phyloP scores from a whole-genome alignment of 2,888 invertebrate genomes.

The Syrphus vitripennis region DNA sequence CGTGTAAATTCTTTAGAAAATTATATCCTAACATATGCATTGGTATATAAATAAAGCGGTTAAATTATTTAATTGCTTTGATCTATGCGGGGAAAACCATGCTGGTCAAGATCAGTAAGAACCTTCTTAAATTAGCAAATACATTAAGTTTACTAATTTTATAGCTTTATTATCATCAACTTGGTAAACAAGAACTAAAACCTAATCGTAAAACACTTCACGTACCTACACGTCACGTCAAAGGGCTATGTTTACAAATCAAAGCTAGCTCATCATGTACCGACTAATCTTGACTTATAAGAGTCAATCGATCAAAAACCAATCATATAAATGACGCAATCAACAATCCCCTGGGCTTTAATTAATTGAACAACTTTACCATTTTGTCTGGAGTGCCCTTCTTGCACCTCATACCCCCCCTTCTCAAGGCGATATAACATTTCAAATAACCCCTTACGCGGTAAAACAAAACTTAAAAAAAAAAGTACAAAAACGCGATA shows the following conservation, averaged over 20 bases:
- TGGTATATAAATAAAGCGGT: neutral
- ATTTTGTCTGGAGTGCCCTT: conserved; percentile 8
- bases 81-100: neutral
- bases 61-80: neutral
- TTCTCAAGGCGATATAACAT: neutral
- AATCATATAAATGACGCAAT: conserved; percentile 56
- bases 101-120: neutral
- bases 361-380: conserved; percentile 59
- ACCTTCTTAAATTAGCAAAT: neutral
- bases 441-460: conserved; percentile 4
- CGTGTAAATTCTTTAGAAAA: neutral
- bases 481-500: conserved; percentile 44
- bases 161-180: conserved; percentile 19
- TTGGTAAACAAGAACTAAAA: neutral
- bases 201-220: conserved; percentile 18
- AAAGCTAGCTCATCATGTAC: conserved; percentile 54
- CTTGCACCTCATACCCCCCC: neutral
- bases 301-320: conserved; percentile 60
- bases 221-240: conserved; percentile 2
- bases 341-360: conserved; percentile 48
- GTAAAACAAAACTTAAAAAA: conserved; percentile 41
- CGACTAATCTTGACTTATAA: conserved; percentile 58
- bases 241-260: conserved; percentile 47
- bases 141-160: conserved; percentile 8
- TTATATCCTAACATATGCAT: neutral